These are phyloP conservation scores for Holacanthus passer DNA, from an alignment of 2,113 vertebrate species.

Conservation along the genomic window DNA sequence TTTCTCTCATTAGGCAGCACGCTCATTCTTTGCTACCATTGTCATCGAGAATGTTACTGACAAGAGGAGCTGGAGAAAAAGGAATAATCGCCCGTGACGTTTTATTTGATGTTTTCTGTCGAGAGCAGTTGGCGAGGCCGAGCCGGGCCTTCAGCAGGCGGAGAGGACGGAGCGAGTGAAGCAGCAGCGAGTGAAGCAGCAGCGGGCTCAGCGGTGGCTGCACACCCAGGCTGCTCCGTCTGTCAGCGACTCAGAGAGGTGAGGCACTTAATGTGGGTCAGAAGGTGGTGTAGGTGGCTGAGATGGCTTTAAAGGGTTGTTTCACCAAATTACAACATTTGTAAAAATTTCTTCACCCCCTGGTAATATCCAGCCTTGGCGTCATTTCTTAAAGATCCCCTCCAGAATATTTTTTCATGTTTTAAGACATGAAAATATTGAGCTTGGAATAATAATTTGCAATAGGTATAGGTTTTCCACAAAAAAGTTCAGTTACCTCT, in stretches of 20 bases:
- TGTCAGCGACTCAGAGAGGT: slow-evolving; percentile 83
- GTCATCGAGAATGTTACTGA: slow-evolving; percentile 6
- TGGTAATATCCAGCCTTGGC: no score
- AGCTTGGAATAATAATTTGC: neutral
- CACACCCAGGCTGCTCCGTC: slow-evolving; percentile 79
- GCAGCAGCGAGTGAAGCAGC: slow-evolving; percentile 79
- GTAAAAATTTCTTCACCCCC: no score
- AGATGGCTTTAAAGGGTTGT: neutral
- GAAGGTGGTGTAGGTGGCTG: neutral
- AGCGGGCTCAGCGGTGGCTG: slow-evolving; percentile 84
- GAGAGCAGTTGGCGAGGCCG: slow-evolving; percentile 77
- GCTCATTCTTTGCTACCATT: neutral
- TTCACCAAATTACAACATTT: neutral
- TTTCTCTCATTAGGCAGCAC: neutral
- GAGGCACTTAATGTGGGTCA: slow-evolving; percentile 59
- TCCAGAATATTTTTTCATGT: no score
- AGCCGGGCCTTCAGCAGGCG: slow-evolving; percentile 38
- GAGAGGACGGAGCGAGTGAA: slow-evolving; percentile 71
- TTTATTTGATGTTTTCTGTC: slow-evolving; percentile 72
- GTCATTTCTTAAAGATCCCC: no score
- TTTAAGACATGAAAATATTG: neutral
- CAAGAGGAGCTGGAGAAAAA: neutral
- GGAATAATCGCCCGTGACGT: slow-evolving; percentile 11
- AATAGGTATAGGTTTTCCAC: no score
- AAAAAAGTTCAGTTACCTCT: no score